Evolutionary conservation across 2,888 invertebrate genomes (phyloP).

Genomic region (Eupithecia pulchellata): DNA sequence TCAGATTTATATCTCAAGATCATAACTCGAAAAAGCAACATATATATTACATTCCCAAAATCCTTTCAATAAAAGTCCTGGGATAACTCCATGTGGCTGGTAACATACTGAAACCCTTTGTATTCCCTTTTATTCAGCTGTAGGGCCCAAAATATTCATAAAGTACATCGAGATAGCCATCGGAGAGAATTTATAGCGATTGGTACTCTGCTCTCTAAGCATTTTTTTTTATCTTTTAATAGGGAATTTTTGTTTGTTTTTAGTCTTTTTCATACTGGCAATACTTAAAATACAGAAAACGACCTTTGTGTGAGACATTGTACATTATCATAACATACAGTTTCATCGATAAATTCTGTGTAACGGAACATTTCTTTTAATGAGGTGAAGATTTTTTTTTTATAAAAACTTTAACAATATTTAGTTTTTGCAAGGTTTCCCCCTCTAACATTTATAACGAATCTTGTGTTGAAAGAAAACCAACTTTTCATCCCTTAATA

Average conservation of each 20-base stretch:
- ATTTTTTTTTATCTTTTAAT: not conserved
- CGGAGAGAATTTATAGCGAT: constrained; percentile 29
- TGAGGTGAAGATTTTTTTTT: not conserved
- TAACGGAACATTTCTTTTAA: not conserved
- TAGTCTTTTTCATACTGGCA: not conserved
- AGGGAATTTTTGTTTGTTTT: not conserved
- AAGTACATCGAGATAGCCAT: constrained; percentile 27
- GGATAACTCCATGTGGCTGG: constrained; percentile 24
- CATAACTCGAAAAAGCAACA: not conserved
- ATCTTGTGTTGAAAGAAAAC: no score
- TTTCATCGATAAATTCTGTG: not conserved
- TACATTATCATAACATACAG: not conserved
- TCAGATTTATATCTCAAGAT: not conserved
- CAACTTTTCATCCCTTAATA: no score
- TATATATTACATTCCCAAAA: constrained; percentile 8
- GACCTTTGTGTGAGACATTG: not conserved
- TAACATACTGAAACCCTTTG: constrained; percentile 29
- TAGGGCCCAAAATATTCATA: constrained; percentile 32
- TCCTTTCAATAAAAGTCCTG: constrained; percentile 24
- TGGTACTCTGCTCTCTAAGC: constrained; percentile 15
- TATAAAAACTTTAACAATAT: not conserved
- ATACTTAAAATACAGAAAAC: not conserved
- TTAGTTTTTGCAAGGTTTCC: no score
- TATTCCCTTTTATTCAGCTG: constrained; percentile 23
- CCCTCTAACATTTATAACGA: no score